These are phyloP conservation scores for Phasianus colchicus DNA, from an alignment of 2,113 vertebrate genomes.

Conservation along the genomic window DNA sequence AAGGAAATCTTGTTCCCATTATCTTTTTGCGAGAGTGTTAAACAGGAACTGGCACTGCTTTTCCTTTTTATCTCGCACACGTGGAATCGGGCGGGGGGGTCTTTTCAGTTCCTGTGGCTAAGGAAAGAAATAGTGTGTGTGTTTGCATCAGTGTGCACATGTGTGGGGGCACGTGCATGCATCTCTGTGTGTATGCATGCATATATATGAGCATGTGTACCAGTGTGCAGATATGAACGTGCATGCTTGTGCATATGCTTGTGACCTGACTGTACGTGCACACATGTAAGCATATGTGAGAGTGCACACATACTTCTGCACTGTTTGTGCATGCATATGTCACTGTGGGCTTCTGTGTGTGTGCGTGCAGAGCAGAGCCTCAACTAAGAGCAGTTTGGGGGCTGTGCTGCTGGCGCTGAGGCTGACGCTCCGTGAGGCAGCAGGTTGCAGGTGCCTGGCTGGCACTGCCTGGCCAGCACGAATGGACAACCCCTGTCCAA, in stretches of 20 bases:
- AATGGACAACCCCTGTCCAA: fast-evolving
- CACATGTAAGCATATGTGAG: fast-evolving
- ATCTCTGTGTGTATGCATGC: fast-evolving
- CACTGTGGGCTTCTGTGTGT: background rate
- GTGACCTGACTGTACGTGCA: background rate
- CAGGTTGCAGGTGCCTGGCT: background rate
- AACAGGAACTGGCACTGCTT: background rate
- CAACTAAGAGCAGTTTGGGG: background rate
- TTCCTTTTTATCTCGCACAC: constrained; percentile 58
- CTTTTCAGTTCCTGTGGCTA: background rate
- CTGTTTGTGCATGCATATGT: fast-evolving
- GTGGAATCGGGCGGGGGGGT: background rate
- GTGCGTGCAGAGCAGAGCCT: background rate
- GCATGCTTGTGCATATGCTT: too few species aligned
- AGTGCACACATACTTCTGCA: background rate
- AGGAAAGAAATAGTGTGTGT: background rate
- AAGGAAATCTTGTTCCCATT: constrained; percentile 74
- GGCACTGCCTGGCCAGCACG: background rate
- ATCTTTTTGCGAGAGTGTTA: constrained; percentile 54
- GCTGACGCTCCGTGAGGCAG: too few species aligned
- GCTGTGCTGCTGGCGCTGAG: background rate
- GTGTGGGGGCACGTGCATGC: fast-evolving
- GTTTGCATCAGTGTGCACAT: background rate
- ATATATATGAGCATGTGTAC: fast-evolving
- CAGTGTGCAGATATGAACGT: fast-evolving